Percentiles rank a stretch among this genome's conserved stretches.
Evolutionary conservation across 2,888 invertebrate species (phyloP).

Genomic region (Agrilus mali): DNA sequence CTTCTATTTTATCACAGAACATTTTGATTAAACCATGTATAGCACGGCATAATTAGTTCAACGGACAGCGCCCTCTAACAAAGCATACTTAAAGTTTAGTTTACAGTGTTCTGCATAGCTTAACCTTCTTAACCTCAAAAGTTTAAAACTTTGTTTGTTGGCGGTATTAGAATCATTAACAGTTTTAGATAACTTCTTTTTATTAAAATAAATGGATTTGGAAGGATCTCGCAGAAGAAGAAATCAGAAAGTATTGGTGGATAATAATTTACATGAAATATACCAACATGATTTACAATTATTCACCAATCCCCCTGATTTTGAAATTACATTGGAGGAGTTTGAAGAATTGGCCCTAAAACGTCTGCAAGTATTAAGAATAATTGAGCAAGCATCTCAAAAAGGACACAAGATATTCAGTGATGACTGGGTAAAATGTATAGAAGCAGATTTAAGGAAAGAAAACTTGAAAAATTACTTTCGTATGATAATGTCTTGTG

Average conservation of each 20-base stretch:
- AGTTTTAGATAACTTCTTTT: no score
- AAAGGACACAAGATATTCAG: slow-evolving; percentile 49
- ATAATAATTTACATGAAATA: slow-evolving; percentile 35
- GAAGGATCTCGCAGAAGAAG: slow-evolving; percentile 18
- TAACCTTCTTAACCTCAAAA: no score
- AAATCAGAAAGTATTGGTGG: slow-evolving; percentile 19
- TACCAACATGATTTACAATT: slow-evolving; percentile 70
- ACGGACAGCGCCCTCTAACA: no score
- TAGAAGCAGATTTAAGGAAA: slow-evolving; percentile 51
- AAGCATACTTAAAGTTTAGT: no score
- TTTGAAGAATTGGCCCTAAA: slow-evolving; percentile 83
- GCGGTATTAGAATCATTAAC: no score
- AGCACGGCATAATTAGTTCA: no score
- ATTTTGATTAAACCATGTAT: no score
- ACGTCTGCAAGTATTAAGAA: slow-evolving; percentile 64
- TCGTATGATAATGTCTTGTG: slow-evolving; percentile 45
- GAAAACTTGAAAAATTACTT: slow-evolving; percentile 54
- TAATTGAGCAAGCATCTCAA: slow-evolving; percentile 59
- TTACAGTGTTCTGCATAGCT: no score
- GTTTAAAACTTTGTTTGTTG: no score
- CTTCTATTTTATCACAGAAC: no score
- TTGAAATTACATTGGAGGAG: slow-evolving; percentile 63
- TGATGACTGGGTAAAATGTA: slow-evolving; percentile 54
- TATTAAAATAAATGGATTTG: slow-evolving; percentile 11
- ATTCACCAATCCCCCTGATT: slow-evolving; percentile 63